Base-by-base conservation (phyloP, 2,113 vertebrate genomes). In the Donacobius atricapilla region DNA sequence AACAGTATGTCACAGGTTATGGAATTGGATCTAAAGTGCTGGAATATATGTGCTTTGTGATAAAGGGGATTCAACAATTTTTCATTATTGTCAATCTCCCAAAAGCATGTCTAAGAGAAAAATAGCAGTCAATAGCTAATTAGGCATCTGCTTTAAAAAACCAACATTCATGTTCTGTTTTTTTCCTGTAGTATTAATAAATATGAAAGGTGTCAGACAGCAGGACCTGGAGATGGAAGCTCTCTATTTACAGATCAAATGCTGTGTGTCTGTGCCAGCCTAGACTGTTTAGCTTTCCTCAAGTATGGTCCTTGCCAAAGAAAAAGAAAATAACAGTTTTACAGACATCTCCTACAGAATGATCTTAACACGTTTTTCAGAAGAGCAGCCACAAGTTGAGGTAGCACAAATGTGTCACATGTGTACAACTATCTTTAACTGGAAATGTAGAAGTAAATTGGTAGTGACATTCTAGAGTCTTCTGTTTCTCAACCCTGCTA, bases 111-210 rank as follows among this genome's bases (percentile, higher is more conserved):
- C 53, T 61, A 70, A 93, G 54, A 94, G 66, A 90, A 96, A 78
- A 95, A 73, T 54, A 93, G 48, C 78, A 93, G 35, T 31, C 66
- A 90, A 54, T 18, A 87, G 16, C 27, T 94, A 97, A 93, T 91
- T 94, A 73, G 91, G 65, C 24, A 90, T 50, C 70, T 93, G 63
- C 39, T 89, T 81, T 47, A 20, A 51, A 75, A 89, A 31, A 23
- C 2, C 5, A 68, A 40, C 63, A 47, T 15, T 71, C 45, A 42
- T 63, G 18, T 33, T 44, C 0, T 6, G 58, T 76, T 6, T 63
- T 83, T 39, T 75, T 58, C 9, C 51, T 51, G 12, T 48, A 33
- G 18, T 58, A 69, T 87, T 79, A 68, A 80, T 70, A 60, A 35
- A 54, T 58, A 19, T 51, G 24, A 88, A 92, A 88, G 48, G 15